phyloP scores from a whole-genome alignment of 2,888 invertebrate species.

The Hedychridium roseum region DNA sequence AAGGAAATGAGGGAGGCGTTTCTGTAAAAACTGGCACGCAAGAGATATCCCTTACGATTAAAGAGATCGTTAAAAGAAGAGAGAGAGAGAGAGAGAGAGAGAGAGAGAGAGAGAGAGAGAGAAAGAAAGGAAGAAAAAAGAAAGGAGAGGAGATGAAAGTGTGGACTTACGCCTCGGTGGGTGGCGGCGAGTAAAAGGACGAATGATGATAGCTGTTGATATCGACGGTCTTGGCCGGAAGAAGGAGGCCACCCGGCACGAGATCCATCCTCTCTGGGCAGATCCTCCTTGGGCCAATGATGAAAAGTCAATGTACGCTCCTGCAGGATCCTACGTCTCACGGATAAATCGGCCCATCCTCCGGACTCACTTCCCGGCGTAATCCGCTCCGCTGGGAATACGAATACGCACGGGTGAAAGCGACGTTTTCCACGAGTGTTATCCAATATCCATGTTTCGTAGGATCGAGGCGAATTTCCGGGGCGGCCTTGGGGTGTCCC shows the following conservation, averaged over 20 bases:
- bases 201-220: conserved; percentile 56
- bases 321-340: conserved; percentile 16
- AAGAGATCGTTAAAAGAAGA: neutral
- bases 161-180: conserved; percentile 61
- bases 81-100: conserved; percentile 7
- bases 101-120: conserved; percentile 1
- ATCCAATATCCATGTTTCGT: no score
- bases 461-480: no score
- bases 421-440: no score
- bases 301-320: neutral
- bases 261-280: conserved; percentile 56
- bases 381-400: no score
- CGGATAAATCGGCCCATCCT: neutral
- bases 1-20: no score
- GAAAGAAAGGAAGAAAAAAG: neutral
- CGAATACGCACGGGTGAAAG: no score
- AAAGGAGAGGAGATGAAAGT: neutral
- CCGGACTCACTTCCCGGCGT: no score
- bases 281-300: no score
- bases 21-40: conserved; percentile 1
- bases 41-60: neutral
- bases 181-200: conserved; percentile 60
- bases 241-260: conserved; percentile 45
- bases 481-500: no score
- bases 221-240: conserved; percentile 54